Evolutionary conservation across 2,888 invertebrate species (phyloP).

Genomic region (Cataglyphis cursor): DNA sequence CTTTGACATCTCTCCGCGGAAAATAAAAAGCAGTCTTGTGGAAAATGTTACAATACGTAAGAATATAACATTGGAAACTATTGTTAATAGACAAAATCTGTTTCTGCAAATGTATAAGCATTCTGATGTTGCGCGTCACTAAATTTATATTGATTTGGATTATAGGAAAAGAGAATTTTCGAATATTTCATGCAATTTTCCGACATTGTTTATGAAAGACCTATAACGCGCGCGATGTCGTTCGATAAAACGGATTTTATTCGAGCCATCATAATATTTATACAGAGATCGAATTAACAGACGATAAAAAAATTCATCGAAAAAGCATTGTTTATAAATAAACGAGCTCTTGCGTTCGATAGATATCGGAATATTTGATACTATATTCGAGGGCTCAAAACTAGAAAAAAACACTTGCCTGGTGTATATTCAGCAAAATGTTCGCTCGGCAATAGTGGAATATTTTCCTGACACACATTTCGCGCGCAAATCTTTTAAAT

Average conservation of each 20-base stretch:
- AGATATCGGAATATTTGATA: slow-evolving; percentile 48
- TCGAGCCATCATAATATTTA: slow-evolving; percentile 45
- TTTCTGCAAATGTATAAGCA: slow-evolving; percentile 12
- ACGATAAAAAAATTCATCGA: slow-evolving; percentile 46
- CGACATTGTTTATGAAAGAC: slow-evolving; percentile 33
- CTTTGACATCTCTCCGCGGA: slow-evolving; percentile 29
- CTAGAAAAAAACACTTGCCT: background rate
- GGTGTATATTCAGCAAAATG: slow-evolving; percentile 45
- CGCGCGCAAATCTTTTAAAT: slow-evolving; percentile 49
- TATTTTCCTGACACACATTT: slow-evolving; percentile 55
- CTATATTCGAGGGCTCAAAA: slow-evolving; percentile 23
- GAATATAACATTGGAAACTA: background rate
- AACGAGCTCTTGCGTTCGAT: slow-evolving; percentile 29
- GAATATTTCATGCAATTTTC: slow-evolving; percentile 47
- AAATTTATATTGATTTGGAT: background rate
- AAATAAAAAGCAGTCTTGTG: slow-evolving; percentile 65
- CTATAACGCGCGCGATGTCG: slow-evolving; percentile 20
- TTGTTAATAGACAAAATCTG: background rate
- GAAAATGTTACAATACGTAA: slow-evolving; percentile 57
- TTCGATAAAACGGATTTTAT: slow-evolving; percentile 43
- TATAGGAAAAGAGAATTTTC: background rate
- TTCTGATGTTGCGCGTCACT: background rate
- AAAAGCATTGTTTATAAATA: slow-evolving; percentile 43
- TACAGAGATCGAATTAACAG: slow-evolving; percentile 37
- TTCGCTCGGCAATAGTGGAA: slow-evolving; percentile 22